Percentiles rank a stretch among this genome's conserved stretches.
Evolutionary conservation across 2,888 invertebrate species (phyloP).

Genomic region (Synergus umbraculus): DNA sequence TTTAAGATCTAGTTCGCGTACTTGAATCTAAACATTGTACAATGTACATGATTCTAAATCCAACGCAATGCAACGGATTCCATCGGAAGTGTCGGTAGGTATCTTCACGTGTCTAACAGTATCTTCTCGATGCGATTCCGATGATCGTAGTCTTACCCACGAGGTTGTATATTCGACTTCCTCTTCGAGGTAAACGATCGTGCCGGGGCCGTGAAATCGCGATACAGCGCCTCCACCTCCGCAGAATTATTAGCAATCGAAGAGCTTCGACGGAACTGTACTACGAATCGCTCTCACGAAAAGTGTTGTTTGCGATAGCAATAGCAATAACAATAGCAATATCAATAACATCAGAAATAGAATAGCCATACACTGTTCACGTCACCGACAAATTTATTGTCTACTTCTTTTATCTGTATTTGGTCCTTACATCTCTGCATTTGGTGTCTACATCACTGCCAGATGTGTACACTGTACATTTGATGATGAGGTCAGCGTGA

Average conservation of each 20-base stretch:
- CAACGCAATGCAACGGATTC: constrained; percentile 37
- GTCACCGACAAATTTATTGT: constrained; percentile 6
- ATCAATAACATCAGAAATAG: constrained; percentile 15
- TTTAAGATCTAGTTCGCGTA: constrained; percentile 26
- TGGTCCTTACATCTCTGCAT: not conserved
- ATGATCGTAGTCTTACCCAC: constrained; percentile 59
- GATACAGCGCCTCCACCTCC: constrained; percentile 56
- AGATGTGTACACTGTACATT: not conserved
- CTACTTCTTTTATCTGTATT: not conserved
- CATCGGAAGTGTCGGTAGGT: constrained; percentile 39
- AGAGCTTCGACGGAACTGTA: constrained; percentile 37
- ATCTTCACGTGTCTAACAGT: constrained; percentile 57
- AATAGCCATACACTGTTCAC: constrained; percentile 1
- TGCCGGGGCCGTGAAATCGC: constrained; percentile 65
- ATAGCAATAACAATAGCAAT: constrained; percentile 10
- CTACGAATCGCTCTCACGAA: constrained; percentile 50
- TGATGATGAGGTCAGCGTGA: not conserved
- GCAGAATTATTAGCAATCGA: constrained; percentile 52
- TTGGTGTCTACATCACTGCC: not conserved
- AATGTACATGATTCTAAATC: constrained; percentile 9
- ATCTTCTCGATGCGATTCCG: constrained; percentile 55
- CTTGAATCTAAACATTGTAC: constrained; percentile 16
- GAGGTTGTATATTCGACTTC: constrained; percentile 50
- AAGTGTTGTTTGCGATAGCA: constrained; percentile 29
- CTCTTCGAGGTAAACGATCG: constrained; percentile 55